Percentiles rank a stretch among this genome's conserved stretches.
phyloP scores from a whole-genome alignment of 2,888 invertebrate species.

The Epinotia bilunana region DNA sequence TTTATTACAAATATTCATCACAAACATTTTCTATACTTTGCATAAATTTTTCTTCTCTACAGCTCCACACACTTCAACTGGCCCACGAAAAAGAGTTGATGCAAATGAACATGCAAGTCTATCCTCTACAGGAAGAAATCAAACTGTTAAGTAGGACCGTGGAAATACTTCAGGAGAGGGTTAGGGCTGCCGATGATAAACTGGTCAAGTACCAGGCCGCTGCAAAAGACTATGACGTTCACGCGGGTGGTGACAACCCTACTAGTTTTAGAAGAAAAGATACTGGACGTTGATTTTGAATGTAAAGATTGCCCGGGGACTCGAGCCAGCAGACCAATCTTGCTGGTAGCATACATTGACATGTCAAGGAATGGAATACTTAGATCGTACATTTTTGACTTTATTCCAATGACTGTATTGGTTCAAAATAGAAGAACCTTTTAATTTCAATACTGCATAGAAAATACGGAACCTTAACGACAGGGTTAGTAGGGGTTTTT shows the following conservation, averaged over 20 bases:
- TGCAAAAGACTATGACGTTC: slow-evolving; percentile 58
- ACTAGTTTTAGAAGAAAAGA: slow-evolving; percentile 55
- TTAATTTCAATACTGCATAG: too few species aligned
- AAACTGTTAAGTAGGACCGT: slow-evolving; percentile 85
- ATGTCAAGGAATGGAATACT: too few species aligned
- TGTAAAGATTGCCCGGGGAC: neutral
- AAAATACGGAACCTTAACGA: too few species aligned
- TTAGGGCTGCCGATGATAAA: slow-evolving; percentile 71
- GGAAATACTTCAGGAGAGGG: slow-evolving; percentile 75
- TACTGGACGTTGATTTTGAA: slow-evolving; percentile 51
- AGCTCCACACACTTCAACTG: slow-evolving; percentile 90
- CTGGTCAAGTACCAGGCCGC: slow-evolving; percentile 66
- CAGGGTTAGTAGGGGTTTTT: too few species aligned
- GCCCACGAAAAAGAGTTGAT: slow-evolving; percentile 89
- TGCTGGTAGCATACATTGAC: too few species aligned
- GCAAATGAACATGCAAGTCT: slow-evolving; percentile 86
- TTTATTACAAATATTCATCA: neutral
- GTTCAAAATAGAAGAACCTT: too few species aligned
- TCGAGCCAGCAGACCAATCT: neutral
- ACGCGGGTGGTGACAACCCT: slow-evolving; percentile 71
- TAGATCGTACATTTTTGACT: too few species aligned
- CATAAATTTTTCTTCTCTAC: slow-evolving; percentile 53
- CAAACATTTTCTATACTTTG: neutral
- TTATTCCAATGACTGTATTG: too few species aligned
- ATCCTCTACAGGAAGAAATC: slow-evolving; percentile 84